These are phyloP conservation scores for Trichonephila clavipes DNA, from an alignment of 1,140 invertebrate species.

Conservation along the genomic window DNA sequence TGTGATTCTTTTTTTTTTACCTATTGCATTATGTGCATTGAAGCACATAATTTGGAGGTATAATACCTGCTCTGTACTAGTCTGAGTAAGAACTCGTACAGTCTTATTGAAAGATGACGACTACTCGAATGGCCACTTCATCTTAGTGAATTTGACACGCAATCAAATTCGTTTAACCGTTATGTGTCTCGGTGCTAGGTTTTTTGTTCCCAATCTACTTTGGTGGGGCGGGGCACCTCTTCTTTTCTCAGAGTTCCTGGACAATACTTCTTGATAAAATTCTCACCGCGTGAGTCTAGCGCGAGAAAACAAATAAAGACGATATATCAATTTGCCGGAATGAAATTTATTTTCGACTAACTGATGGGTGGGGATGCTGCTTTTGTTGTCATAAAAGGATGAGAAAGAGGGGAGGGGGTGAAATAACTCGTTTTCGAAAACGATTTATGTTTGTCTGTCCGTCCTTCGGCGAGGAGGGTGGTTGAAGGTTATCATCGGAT, in stretches of 20 bases:
- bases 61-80: not conserved
- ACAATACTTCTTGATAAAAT: slow-evolving; percentile 61
- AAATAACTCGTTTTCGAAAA: slow-evolving; percentile 11
- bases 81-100: not conserved
- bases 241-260: slow-evolving; percentile 28
- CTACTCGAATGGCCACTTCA: not conserved
- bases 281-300: slow-evolving; percentile 7
- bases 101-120: no score
- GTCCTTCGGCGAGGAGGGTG: not conserved
- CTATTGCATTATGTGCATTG: not conserved
- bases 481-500: slow-evolving; percentile 15
- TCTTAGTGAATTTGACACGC: slow-evolving; percentile 1
- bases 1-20: not conserved
- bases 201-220: slow-evolving; percentile 39
- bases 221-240: not conserved
- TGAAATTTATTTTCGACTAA: slow-evolving; percentile 34
- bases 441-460: slow-evolving; percentile 9
- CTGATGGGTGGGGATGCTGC: slow-evolving; percentile 48
- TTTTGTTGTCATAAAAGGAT: slow-evolving; percentile 57
- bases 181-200: not conserved
- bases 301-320: slow-evolving; percentile 49
- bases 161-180: slow-evolving; percentile 47
- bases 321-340: slow-evolving; percentile 40
- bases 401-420: not conserved
- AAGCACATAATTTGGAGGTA: not conserved